A percentile compares a stretch with the other conserved stretches of the same genome.
Evolutionary conservation across 1,140 invertebrate genomes (phyloP).

Genomic region (Condylostylus longicornis): DNA sequence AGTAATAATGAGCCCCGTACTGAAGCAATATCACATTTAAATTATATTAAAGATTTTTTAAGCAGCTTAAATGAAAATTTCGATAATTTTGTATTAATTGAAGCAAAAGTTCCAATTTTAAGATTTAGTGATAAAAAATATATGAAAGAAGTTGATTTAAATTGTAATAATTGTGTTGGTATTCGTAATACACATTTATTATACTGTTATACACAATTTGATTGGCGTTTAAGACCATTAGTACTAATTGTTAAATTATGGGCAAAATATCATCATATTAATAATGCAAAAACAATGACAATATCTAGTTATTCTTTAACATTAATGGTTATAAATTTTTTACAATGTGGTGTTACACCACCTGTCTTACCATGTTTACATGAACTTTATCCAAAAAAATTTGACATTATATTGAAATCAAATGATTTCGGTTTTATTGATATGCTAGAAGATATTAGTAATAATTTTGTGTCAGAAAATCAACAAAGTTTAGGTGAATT

Average conservation of each 20-base stretch:
- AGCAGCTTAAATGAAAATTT: constrained; percentile 34
- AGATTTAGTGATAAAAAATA: constrained; percentile 58
- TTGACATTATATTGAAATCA: constrained; percentile 23
- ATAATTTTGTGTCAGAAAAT: constrained; percentile 46
- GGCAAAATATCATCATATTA: constrained; percentile 80
- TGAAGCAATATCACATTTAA: constrained; percentile 3
- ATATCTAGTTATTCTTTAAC: constrained; percentile 86
- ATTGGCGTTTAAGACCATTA: constrained; percentile 80
- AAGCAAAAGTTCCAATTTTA: constrained; percentile 82
- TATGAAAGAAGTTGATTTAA: constrained; percentile 77
- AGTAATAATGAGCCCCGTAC: constrained; percentile 10
- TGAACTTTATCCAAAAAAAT: constrained; percentile 49
- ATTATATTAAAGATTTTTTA: constrained; percentile 1
- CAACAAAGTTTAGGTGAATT: constrained; percentile 63
- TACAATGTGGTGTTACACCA: constrained; percentile 76
- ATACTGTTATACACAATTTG: constrained; percentile 69
- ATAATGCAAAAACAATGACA: constrained; percentile 81
- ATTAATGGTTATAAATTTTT: constrained; percentile 87
- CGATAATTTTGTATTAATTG: constrained; percentile 55
- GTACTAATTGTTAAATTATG: constrained; percentile 81
- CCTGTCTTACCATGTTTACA: constrained; percentile 72
- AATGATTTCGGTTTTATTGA: constrained; percentile 30
- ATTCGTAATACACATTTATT: constrained; percentile 85
- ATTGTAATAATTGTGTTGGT: constrained; percentile 86
- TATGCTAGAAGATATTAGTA: constrained; percentile 38